phyloP scores from a whole-genome alignment of 1,140 invertebrate species.

The Protaetia brevitarsis region DNA sequence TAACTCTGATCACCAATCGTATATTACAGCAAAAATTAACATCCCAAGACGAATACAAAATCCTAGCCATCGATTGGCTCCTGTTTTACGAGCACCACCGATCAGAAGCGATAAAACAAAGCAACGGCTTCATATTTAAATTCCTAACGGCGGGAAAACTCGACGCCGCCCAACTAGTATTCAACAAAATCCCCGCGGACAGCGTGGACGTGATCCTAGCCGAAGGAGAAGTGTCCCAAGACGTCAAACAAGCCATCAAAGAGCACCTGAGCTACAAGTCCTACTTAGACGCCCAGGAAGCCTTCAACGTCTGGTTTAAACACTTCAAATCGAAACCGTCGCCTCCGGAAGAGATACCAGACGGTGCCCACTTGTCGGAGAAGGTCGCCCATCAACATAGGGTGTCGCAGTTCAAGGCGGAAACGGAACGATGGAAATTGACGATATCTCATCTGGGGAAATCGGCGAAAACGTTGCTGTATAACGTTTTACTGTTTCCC shows the following conservation, averaged over 20 bases:
- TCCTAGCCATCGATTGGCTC: slow-evolving; percentile 85
- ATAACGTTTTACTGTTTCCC: slow-evolving; percentile 85
- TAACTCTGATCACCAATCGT: too few relatives aligned
- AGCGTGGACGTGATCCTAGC: slow-evolving; percentile 60
- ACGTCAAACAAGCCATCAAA: slow-evolving; percentile 57
- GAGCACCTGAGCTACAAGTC: slow-evolving; percentile 76
- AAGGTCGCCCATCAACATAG: slow-evolving; percentile 84
- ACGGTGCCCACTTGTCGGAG: slow-evolving; percentile 76
- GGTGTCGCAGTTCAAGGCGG: slow-evolving; percentile 70
- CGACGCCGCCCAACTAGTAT: slow-evolving; percentile 66
- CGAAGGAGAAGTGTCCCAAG: slow-evolving; percentile 58
- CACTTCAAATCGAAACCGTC: slow-evolving; percentile 75
- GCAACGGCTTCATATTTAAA: slow-evolving; percentile 81
- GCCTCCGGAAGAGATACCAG: slow-evolving; percentile 56
- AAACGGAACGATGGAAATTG: slow-evolving; percentile 72
- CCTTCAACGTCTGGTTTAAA: slow-evolving; percentile 85
- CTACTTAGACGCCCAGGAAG: slow-evolving; percentile 79
- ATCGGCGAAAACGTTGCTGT: slow-evolving; percentile 70
- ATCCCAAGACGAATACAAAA: slow-evolving; percentile 67
- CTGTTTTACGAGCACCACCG: slow-evolving; percentile 75
- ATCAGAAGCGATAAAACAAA: slow-evolving; percentile 76
- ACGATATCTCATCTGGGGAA: slow-evolving; percentile 50
- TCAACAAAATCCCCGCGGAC: slow-evolving; percentile 65
- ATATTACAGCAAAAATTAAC: slow-evolving; percentile 49
- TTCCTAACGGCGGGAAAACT: slow-evolving; percentile 69